phyloP scores from a whole-genome alignment of 2,797 vertebrate species.

The Chaenodraco wilsoni region DNA sequence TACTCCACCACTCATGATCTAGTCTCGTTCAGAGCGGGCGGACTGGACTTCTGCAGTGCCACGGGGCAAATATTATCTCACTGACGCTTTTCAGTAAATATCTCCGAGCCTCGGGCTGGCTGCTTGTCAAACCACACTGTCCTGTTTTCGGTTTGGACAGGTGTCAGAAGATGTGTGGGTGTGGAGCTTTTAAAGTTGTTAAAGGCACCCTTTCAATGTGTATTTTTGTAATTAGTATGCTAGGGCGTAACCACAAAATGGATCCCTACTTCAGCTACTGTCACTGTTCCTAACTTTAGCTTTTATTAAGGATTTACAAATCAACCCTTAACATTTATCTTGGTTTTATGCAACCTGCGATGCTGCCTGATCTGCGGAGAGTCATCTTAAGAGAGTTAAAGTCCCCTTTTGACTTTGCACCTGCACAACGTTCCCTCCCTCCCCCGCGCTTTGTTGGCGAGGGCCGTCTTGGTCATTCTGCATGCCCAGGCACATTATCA shows the following conservation, averaged over 20 bases:
- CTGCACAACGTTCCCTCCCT: conserved; percentile 62
- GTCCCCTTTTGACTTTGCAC: conserved; percentile 73
- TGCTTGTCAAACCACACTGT: neutral
- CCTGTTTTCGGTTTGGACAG: neutral
- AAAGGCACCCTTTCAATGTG: neutral
- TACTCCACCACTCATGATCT: neutral
- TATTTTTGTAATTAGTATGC: neutral
- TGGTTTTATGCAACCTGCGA: conserved; percentile 26
- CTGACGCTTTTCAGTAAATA: neutral
- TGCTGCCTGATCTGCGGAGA: conserved; percentile 42
- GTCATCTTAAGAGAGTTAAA: conserved; percentile 48
- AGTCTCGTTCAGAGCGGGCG: neutral
- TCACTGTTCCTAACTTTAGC: neutral
- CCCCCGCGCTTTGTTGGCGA: conserved; percentile 54
- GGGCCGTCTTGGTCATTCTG: conserved; percentile 70
- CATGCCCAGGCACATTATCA: conserved; percentile 75
- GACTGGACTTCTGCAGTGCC: neutral
- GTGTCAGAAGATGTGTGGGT: neutral
- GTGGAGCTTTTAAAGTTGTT: neutral
- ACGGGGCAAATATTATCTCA: neutral
- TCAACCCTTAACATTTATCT: conserved; percentile 19
- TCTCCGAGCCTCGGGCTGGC: neutral
- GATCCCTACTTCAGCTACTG: neutral
- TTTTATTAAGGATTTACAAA: conserved; percentile 6
- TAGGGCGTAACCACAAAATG: neutral